Base-by-base conservation (phyloP, 2,797 vertebrate genomes). In the Enteromius afrohamiltoni region DNA sequence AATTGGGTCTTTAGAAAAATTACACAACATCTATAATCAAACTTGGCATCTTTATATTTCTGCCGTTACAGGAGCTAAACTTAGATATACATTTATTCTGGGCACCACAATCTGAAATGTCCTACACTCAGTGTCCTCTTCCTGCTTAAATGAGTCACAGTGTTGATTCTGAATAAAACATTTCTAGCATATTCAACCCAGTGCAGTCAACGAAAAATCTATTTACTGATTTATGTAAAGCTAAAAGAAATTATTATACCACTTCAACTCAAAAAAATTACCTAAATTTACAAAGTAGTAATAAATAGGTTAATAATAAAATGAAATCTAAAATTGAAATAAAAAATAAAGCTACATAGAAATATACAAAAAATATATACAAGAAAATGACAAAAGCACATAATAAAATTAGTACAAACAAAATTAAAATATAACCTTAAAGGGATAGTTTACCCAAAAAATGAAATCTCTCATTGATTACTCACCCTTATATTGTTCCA, bases 51-150 rank as follows among this genome's bases (percentile, higher is more conserved):
- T 58, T 58, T 58, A 42, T 31, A 29, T 55, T 55, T 55, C 34
- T 34, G n/a, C 29, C 13, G 26, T 51, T 64, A 11, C 29, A 64
- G 29, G 34, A 74, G 8, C 21, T 58, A 65, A n/a, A 76, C 51
- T 42, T 76, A 67, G 31, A 82, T 42, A 82, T 42, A 14, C 10
- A 19, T 77, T 21, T 77, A 62, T 77, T 82, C 31, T 82, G 80
- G 47, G 45, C 60, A 76, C 2, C 65, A 19, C 19, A 4, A n/a
- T 82, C 69, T 64, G 31, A 37, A 82, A 64, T n/a, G 16, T 74
- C 58, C 58, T 21, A 34, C 80, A 51, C 29, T 42, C 14, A 16
- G 9, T 65, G 45, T 82, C 47, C 31, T 65, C 9, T 45, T 75
- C 17, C 31, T 11, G 29, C 42, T 75, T 34, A 75, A 75, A 75